Evolutionary conservation across 2,113 vertebrate genomes (phyloP), one percentile per base, ranked within the genome.

Genomic region (Galeopterus variegatus): DNA sequence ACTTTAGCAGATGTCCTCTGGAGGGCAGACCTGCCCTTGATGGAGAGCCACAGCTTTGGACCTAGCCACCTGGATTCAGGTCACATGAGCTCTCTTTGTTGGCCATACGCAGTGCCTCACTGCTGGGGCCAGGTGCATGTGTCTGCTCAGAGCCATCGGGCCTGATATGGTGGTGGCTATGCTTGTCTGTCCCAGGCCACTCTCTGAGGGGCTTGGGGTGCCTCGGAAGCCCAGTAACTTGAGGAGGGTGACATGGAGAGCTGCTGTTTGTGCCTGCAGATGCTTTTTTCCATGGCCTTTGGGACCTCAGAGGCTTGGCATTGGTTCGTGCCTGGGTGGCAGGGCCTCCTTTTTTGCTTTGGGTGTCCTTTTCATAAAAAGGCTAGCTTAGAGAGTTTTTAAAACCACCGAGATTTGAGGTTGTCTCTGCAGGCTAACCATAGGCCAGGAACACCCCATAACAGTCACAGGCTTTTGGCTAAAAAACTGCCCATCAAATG

Each of bases 111-210:
- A 6, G 41, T 0, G 0, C 45, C 50, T 92, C 7, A 23, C 23
- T 7, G 0, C 0, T 58, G 19, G 58, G 41, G 12, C 65, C 28
- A 33, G 0, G 33, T 33, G 73, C 14, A 0, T 11, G 33, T 67
- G 24, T 2, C 58, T 23, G 0, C 23, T 3, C 0, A 5, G 4
- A 69, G 24, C 41, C 24, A 4, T 41, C 11, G 21, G 75, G 31
- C 58, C 14, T 24, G 45, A 19, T 24, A 54, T 50, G 67, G 18
- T 8, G 3, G 11, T 41, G 19, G 52, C 36, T 17, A 12, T 0
- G 0, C 21, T 19, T 0, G 21, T 11, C 10, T 65, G 28, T 60
- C 28, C 26, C 1, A 3, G 23, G 10, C 31, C 24, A 28, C 52
- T 9, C 10, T 26, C 36, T 6, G 54, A 72, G 58, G n/a, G 24